A percentile compares a stretch with the other conserved stretches of the same genome.
Conservation (phyloP, 2,113 vertebrate genomes). For the Hippopotamus amphibius region DNA sequence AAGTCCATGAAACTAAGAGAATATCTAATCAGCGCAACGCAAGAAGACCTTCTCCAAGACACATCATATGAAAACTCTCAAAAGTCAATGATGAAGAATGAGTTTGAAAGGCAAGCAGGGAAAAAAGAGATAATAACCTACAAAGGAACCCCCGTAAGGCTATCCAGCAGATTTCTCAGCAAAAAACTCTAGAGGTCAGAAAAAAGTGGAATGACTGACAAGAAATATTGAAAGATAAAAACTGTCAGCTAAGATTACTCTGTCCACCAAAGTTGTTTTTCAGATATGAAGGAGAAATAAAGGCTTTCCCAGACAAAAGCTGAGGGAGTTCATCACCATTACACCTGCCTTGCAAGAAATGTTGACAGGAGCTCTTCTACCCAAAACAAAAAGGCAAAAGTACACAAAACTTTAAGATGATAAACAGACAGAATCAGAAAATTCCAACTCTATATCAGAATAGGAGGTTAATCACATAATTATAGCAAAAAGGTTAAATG, state of each 20-base stretch:
- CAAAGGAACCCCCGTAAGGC: background rate
- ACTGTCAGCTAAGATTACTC: background rate
- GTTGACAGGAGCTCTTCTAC: background rate
- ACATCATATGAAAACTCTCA: background rate
- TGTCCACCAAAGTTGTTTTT: background rate
- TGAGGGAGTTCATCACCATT: background rate
- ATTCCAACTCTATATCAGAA: background rate
- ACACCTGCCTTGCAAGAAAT: background rate
- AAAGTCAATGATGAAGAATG: background rate
- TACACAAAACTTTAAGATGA: background rate
- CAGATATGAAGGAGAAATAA: background rate
- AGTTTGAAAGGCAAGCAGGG: background rate
- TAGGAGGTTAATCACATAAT: background rate
- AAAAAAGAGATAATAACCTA: background rate
- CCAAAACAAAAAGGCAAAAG: background rate
- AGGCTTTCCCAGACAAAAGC: background rate
- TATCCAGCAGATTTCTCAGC: background rate
- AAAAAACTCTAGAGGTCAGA: background rate
- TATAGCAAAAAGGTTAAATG: background rate
- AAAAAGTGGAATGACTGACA: background rate
- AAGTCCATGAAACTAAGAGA: background rate
- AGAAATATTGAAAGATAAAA: background rate
- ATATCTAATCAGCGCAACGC: background rate
- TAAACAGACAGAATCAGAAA: background rate
- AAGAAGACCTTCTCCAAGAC: background rate